Evolutionary conservation across 2,888 invertebrate species (phyloP).

Genomic region (Ditula angustiorana): DNA sequence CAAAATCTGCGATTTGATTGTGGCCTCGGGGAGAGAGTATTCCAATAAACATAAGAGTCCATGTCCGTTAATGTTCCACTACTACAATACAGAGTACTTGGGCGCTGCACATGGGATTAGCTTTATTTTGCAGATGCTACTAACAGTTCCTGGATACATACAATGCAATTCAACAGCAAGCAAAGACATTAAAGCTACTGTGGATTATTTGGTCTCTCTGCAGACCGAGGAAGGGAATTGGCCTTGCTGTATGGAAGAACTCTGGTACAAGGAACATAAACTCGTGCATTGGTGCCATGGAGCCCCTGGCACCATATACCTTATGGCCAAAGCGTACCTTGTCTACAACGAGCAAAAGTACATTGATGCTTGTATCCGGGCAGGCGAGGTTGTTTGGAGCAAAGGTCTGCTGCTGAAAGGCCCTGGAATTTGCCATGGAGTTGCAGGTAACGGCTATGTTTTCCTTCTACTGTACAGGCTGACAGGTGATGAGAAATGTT

Average conservation of each 20-base stretch:
- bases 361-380: slow-evolving; percentile 87
- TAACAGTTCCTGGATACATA: slow-evolving; percentile 82
- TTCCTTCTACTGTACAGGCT: slow-evolving; percentile 91
- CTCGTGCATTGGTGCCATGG: slow-evolving; percentile 97
- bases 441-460: slow-evolving; percentile 93
- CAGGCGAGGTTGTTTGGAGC: slow-evolving; percentile 92
- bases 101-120: slow-evolving; percentile 87
- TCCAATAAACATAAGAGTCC: slow-evolving; percentile 83
- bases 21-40: slow-evolving; percentile 90
- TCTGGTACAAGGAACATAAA: slow-evolving; percentile 86
- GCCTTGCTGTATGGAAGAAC: slow-evolving; percentile 90
- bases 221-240: slow-evolving; percentile 91
- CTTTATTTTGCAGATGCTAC: slow-evolving; percentile 85
- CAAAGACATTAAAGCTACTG: slow-evolving; percentile 85
- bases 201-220: slow-evolving; percentile 88
- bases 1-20: slow-evolving; percentile 88
- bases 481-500: slow-evolving; percentile 89
- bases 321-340: slow-evolving; percentile 92
- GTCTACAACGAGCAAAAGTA: slow-evolving; percentile 91
- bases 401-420: slow-evolving; percentile 94
- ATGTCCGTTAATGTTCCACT: slow-evolving; percentile 92
- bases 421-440: slow-evolving; percentile 95
- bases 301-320: slow-evolving; percentile 92
- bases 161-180: slow-evolving; percentile 81
- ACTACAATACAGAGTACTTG: slow-evolving; percentile 90